These are phyloP conservation scores for Fissipunctia ypsillon DNA, from an alignment of 2,888 invertebrate species.

Conservation along the genomic window DNA sequence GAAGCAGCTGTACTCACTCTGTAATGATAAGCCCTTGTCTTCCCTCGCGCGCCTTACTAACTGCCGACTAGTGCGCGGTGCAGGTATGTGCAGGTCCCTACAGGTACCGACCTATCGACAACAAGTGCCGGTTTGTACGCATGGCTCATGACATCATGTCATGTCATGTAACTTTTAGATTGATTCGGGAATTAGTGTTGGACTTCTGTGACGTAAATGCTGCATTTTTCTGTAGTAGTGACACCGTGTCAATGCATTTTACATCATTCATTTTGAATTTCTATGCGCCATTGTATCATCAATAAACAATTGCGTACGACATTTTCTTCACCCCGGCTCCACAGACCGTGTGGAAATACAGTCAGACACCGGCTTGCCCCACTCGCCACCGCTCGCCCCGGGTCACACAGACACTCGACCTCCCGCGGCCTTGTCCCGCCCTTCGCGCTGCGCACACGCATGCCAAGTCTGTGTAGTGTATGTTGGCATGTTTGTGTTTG, in stretches of 20 bases:
- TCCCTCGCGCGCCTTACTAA: not conserved
- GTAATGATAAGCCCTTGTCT: constrained; percentile 15
- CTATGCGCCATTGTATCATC: not conserved
- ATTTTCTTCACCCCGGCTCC: not conserved
- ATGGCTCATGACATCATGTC: not conserved
- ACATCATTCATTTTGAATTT: not conserved
- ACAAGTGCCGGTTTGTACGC: not conserved
- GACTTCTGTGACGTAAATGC: not conserved
- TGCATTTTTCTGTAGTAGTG: not conserved
- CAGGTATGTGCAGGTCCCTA: no score
- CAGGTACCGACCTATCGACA: not conserved
- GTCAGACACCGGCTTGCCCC: not conserved
- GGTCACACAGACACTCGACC: constrained; percentile 39
- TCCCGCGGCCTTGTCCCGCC: constrained; percentile 58
- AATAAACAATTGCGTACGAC: not conserved
- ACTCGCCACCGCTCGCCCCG: not conserved
- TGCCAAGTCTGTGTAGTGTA: not conserved
- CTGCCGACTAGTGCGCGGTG: not conserved
- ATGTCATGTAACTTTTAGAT: not conserved
- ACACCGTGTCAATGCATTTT: not conserved
- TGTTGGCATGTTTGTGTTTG: not conserved
- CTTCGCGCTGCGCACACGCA: constrained; percentile 32
- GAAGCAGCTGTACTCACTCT: not conserved
- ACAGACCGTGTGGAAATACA: not conserved
- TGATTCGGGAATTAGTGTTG: not conserved